Base-by-base conservation (phyloP, 2,888 invertebrate species). In the Caenorhabditis uteleia region DNA sequence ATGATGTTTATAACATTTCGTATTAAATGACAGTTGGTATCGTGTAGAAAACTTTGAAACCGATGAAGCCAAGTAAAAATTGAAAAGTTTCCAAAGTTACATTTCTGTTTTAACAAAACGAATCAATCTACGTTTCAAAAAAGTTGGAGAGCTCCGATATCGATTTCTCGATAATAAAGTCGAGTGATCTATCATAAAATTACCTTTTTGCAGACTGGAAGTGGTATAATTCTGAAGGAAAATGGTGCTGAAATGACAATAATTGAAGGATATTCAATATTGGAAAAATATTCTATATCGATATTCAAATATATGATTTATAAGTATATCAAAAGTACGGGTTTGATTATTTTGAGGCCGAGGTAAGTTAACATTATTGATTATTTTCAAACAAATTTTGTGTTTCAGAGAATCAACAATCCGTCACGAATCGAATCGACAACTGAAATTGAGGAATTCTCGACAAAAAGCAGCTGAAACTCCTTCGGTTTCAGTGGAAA, bases 301-400 rank as follows among this genome's bases (percentile, higher is more conserved):
- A 47, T 49, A 33, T 42, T 39, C 36, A 66, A 64, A 40, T 71
- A 66, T 25, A 48, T 54, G 21, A 34, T 48, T n/a, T 71, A 66
- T 36, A 48, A 48, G 16, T 48, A 58, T 4, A 44, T 71, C 10
- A 71, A 70, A 46, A 25, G 50, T 8, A 64, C 60, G 0, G 74
- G 74, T 8, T 47, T 71, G 14, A 68, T 71, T 27, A 64, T 71
- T 16, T 31, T 68, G 10, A 42, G 74, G 38, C 74, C 74, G 2
- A 65, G 66, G 65, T 65, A 25, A 20, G 12, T 51, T 16, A 16
- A 40, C 40, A 39, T 4, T 7, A n/a, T 8, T 25, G 26, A 20
- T n/a, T 40, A 14, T 10, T 18, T 14, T 7, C 20, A 7, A 33
- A 31, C 23, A 16, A 23, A 23, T n/a, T n/a, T n/a, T n/a, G n/a